These are phyloP conservation scores for Caenorhabditis doughertyi DNA, from an alignment of 2,888 invertebrate species.

Conservation along the genomic window DNA sequence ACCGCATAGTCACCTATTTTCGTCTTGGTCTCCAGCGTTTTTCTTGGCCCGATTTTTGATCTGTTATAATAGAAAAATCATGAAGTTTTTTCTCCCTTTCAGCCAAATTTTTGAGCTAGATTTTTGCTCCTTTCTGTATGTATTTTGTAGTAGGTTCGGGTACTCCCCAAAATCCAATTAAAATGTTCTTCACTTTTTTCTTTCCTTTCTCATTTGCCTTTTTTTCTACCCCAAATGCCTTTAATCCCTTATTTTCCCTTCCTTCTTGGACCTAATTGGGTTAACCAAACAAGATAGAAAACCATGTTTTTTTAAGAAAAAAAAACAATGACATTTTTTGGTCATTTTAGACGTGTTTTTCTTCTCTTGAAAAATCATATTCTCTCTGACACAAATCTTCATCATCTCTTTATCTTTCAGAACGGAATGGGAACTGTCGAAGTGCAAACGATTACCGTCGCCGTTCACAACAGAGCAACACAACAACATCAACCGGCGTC, in stretches of 20 bases:
- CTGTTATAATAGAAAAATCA: background rate
- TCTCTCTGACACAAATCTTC: too few relatives aligned
- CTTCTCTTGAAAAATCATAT: background rate
- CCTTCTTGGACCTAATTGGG: background rate
- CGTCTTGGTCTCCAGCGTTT: background rate
- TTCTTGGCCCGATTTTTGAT: background rate
- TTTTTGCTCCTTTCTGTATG: too few relatives aligned
- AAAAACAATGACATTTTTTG: background rate
- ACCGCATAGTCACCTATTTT: conserved; percentile 1
- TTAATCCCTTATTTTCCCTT: background rate
- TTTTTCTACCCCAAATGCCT: too few relatives aligned
- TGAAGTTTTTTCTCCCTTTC: background rate
- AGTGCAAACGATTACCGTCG: conserved; percentile 65
- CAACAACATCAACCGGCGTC: background rate
- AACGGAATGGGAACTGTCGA: conserved; percentile 67
- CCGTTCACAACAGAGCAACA: conserved; percentile 39
- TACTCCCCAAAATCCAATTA: conserved; percentile 42
- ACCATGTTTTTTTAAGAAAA: background rate
- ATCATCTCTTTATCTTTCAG: too few relatives aligned
- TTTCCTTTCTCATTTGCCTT: background rate
- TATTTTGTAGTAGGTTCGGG: too few relatives aligned
- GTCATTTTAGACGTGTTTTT: background rate
- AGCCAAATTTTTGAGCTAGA: background rate
- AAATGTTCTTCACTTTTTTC: conserved; percentile 6
- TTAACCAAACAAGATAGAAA: background rate